Conservation (phyloP, 2,797 vertebrate species). For the Prionace glauca region DNA sequence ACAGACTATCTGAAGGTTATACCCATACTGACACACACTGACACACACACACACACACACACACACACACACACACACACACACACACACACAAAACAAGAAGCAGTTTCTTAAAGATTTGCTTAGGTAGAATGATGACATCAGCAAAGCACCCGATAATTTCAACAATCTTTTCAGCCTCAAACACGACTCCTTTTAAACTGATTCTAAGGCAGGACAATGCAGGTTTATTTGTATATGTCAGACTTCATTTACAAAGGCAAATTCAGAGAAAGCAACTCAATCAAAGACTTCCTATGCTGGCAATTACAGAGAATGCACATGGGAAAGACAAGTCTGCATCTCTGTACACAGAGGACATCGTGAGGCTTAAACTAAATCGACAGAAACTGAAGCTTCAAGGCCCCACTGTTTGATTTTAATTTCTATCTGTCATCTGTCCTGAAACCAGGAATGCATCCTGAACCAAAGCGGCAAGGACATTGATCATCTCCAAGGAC, state of each 20-base stretch:
- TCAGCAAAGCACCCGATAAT: neutral
- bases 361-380: conserved; percentile 1
- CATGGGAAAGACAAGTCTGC: neutral
- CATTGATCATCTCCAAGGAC: neutral
- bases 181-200: neutral
- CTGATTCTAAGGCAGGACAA: neutral
- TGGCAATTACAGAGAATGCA: neutral
- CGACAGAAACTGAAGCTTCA: neutral
- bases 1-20: neutral
- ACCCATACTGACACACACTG: neutral
- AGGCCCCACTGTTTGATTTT: conserved; percentile 23
- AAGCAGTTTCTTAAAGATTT: neutral
- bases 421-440: conserved; percentile 7
- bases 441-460: conserved; percentile 9
- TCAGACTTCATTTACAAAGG: conserved; percentile 23
- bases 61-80: neutral
- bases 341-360: neutral
- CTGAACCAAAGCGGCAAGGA: neutral
- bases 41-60: too few species aligned
- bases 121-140: neutral
- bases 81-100: neutral
- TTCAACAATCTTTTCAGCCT: neutral
- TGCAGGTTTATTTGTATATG: conserved; percentile 7
- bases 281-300: neutral
- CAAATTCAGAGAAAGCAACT: conserved; percentile 8